A percentile compares a stretch with the other conserved stretches of the same genome.
Conservation (phyloP, 2,888 invertebrate species). For the Sarcophaga carnaria region DNA sequence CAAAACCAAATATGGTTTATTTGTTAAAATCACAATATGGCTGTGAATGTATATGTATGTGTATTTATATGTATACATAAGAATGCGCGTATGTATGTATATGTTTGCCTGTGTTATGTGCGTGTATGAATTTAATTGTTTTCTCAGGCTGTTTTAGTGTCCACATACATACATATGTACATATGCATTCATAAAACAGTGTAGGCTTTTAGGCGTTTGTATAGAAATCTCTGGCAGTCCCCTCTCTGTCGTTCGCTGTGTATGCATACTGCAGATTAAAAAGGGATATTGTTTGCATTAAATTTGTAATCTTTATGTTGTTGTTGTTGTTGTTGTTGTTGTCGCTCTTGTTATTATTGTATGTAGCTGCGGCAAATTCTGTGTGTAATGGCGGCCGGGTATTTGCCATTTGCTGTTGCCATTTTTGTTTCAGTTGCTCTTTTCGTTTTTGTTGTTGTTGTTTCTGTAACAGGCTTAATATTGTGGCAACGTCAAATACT, state of each 20-base stretch:
- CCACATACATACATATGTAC: no score
- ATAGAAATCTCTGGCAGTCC: not conserved
- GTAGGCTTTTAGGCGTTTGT: not conserved
- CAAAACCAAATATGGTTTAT: not conserved
- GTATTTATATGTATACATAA: no score
- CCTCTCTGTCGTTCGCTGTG: not conserved
- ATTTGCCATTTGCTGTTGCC: not conserved
- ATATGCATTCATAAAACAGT: not conserved
- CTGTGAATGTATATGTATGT: not conserved
- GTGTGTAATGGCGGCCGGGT: constrained; percentile 20
- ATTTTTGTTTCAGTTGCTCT: not conserved
- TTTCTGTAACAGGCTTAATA: constrained; percentile 13
- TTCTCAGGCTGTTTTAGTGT: not conserved
- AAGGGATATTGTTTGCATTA: constrained; percentile 48
- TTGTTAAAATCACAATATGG: not conserved
- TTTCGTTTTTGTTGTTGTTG: not conserved
- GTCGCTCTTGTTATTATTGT: constrained; percentile 29
- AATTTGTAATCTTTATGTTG: constrained; percentile 46
- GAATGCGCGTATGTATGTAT: no score
- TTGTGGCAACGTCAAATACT: constrained; percentile 11
- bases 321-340: constrained; percentile 38
- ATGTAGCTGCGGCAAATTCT: constrained; percentile 25
- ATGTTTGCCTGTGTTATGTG: not conserved
- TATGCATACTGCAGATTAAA: constrained; percentile 34
- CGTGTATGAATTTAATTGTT: not conserved